Conservation (phyloP, 2,113 vertebrate species). For the Lynx canadensis region DNA sequence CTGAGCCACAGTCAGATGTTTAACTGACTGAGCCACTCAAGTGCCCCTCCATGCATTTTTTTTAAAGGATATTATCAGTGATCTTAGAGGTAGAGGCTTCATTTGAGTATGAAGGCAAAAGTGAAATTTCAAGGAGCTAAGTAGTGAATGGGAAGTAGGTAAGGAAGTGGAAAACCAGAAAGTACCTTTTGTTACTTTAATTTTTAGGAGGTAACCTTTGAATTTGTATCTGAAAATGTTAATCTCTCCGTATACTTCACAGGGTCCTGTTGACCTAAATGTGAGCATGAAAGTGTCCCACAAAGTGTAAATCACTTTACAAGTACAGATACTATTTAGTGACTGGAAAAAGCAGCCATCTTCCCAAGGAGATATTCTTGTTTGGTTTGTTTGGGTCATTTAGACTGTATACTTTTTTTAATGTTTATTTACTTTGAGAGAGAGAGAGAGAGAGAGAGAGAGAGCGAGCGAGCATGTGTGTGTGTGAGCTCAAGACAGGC, state of each 20-base stretch:
- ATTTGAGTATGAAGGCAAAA: background rate
- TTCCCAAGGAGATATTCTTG: background rate
- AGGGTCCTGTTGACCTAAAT: background rate
- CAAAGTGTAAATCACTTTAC: background rate
- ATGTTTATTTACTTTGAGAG: no score
- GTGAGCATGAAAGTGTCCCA: background rate
- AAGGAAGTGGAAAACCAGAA: background rate
- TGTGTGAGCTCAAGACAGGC: no score
- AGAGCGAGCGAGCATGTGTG: no score
- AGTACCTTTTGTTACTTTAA: background rate
- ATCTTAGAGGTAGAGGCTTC: background rate
- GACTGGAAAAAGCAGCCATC: background rate
- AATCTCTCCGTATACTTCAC: background rate
- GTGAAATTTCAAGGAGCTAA: background rate
- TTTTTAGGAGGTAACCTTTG: background rate
- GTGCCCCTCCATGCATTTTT: background rate
- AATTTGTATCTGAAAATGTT: background rate
- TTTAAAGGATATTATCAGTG: background rate
- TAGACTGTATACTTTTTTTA: background rate
- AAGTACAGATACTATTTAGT: background rate
- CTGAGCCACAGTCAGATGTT: no score
- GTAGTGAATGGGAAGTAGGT: background rate
- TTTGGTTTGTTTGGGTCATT: background rate
- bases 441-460: no score
- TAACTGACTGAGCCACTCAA: no score